Evolutionary conservation across 2,888 invertebrate genomes (phyloP).

Genomic region (Agrotis exclamationis): DNA sequence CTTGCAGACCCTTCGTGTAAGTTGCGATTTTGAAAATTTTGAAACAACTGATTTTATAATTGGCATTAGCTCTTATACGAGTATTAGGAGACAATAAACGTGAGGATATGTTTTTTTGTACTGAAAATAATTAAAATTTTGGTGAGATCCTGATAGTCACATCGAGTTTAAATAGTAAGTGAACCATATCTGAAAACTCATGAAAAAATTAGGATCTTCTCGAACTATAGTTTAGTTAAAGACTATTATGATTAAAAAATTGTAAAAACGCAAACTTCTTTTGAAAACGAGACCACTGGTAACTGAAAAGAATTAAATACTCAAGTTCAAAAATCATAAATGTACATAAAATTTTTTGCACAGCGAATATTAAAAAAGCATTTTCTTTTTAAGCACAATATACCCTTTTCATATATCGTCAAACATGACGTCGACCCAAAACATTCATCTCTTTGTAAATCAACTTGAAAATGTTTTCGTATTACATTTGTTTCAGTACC

Average conservation of each 20-base stretch:
- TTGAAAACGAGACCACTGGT: no score
- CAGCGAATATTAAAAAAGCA: background rate
- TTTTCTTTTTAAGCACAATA: background rate
- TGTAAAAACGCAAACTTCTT: no score
- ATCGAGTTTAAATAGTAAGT: background rate
- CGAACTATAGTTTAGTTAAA: no score
- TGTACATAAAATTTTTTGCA: background rate
- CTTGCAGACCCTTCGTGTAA: background rate
- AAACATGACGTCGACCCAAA: slow-evolving; percentile 6
- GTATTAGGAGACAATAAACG: no score
- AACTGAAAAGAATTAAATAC: no score
- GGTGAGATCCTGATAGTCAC: background rate
- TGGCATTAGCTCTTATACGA: no score
- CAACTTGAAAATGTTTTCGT: slow-evolving; percentile 33
- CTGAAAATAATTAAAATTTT: no score
- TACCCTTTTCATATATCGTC: background rate
- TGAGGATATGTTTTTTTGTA: no score
- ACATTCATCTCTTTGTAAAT: slow-evolving; percentile 24
- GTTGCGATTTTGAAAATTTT: background rate
- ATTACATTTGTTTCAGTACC: slow-evolving; percentile 73
- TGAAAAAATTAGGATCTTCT: background rate
- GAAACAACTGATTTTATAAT: background rate
- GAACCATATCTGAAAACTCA: background rate
- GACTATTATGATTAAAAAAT: no score
- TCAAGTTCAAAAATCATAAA: no score